A percentile compares a stretch with the other conserved stretches of the same genome.
These are phyloP conservation scores for Sesamia nonagrioides DNA, from an alignment of 1,140 invertebrate species.

Conservation along the genomic window DNA sequence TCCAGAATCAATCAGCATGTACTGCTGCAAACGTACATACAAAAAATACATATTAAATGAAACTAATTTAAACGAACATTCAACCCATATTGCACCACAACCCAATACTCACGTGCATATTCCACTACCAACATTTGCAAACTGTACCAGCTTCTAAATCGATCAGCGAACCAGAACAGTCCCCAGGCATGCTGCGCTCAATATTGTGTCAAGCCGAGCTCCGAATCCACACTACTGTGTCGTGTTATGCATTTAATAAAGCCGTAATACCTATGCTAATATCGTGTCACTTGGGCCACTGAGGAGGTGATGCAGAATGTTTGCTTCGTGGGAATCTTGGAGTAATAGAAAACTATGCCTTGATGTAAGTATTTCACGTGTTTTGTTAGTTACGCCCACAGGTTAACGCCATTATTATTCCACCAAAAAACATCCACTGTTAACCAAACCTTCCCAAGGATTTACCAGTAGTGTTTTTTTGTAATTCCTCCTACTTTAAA, in stretches of 20 bases:
- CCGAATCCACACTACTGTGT: constrained; percentile 19
- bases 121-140: background rate
- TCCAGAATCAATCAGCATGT: no score
- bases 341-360: no score
- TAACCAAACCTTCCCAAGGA: no score
- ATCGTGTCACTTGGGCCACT: background rate
- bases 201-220: constrained; percentile 37
- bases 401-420: no score
- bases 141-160: background rate
- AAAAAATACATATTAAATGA: no score
- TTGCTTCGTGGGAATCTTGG: background rate
- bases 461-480: no score
- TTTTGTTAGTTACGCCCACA: no score
- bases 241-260: constrained; percentile 51
- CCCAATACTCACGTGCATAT: no score
- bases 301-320: background rate
- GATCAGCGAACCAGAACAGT: background rate
- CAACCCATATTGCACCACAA: background rate
- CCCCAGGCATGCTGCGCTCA: constrained; percentile 17
- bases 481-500: no score
- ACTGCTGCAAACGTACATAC: no score
- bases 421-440: no score
- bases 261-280: constrained; percentile 48
- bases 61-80: background rate
- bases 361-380: no score